Percentiles rank a stretch among this genome's conserved stretches.
These are phyloP conservation scores for Pygathrix nemaeus DNA, from an alignment of 2,113 vertebrate genomes.

Conservation along the genomic window DNA sequence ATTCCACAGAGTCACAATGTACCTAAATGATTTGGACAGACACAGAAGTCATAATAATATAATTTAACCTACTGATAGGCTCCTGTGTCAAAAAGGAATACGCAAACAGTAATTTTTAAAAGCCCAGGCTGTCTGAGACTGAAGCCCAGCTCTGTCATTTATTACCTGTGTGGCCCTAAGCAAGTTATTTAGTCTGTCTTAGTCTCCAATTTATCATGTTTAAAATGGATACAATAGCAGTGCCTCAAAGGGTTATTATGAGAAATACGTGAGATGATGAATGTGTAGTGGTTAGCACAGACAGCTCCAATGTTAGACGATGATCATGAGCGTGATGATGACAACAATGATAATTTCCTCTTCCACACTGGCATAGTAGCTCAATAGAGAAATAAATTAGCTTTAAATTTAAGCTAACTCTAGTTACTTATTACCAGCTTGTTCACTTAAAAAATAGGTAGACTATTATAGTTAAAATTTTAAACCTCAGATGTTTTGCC, in stretches of 20 bases:
- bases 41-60: not conserved
- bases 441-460: not conserved
- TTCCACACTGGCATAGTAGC: not conserved
- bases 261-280: not conserved
- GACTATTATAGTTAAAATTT: not conserved
- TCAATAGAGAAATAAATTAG: not conserved
- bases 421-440: not conserved
- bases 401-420: constrained; percentile 10
- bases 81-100: not conserved
- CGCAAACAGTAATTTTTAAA: not conserved
- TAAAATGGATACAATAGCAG: not conserved
- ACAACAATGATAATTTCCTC: not conserved
- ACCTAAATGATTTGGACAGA: not conserved
- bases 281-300: not conserved
- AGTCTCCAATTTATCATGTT: not conserved
- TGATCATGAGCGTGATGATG: not conserved
- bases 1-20: not conserved
- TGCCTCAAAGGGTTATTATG: not conserved
- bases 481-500: not conserved
- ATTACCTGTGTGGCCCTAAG: not conserved
- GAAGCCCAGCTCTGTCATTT: not conserved
- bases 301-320: not conserved
- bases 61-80: not conserved
- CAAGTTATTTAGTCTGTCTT: not conserved
- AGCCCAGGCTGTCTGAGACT: not conserved